A percentile compares a stretch with the other conserved stretches of the same genome.
Evolutionary conservation across 2,113 vertebrate genomes (phyloP).

Genomic region (Gracilinanus agilis): DNA sequence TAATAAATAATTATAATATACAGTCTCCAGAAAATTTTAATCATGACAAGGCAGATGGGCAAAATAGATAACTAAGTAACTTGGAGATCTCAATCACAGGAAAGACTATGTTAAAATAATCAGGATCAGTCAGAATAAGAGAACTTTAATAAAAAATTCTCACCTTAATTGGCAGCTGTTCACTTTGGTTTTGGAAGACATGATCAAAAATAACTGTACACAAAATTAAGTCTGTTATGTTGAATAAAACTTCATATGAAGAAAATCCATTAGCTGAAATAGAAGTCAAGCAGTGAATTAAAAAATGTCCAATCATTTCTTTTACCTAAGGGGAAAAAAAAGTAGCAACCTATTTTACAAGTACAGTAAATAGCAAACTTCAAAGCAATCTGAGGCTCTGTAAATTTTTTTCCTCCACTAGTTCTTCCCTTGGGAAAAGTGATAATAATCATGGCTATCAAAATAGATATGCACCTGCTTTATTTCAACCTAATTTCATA

Average conservation of each 20-base stretch:
- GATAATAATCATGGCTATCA: not conserved
- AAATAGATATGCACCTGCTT: not conserved
- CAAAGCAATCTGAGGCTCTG: not conserved
- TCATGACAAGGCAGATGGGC: too few relatives aligned
- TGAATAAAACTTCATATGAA: not conserved
- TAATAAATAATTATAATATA: too few relatives aligned
- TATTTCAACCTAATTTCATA: not conserved
- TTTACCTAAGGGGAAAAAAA: not conserved
- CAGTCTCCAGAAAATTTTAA: too few relatives aligned
- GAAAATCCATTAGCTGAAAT: not conserved
- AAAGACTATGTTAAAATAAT: not conserved
- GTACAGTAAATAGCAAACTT: not conserved
- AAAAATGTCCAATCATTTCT: not conserved
- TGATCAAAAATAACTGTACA: not conserved
- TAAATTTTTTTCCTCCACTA: not conserved
- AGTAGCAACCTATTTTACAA: not conserved
- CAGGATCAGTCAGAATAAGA: not conserved
- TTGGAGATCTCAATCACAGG: not conserved
- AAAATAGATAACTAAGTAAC: too few relatives aligned
- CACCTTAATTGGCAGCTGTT: not conserved
- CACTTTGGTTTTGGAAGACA: not conserved
- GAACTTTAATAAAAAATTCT: not conserved
- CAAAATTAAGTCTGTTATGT: not conserved
- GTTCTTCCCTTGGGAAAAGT: not conserved
- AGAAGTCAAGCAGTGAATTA: not conserved